Conservation (phyloP, 2,113 vertebrate genomes). For the Cyanoderma ruficeps region DNA sequence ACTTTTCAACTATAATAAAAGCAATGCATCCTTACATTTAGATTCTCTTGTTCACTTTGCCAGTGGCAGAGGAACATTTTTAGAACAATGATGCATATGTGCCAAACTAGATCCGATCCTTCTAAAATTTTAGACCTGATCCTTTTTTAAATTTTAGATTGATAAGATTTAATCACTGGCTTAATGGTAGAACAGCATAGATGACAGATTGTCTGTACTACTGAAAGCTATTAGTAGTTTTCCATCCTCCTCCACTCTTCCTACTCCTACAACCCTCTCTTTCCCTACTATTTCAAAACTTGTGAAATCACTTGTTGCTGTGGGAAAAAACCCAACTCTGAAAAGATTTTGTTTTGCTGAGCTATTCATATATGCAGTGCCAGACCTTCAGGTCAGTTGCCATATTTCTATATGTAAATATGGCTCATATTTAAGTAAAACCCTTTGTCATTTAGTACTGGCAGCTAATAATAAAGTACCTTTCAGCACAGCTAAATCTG, state of each 20-base stretch:
- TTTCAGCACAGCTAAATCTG: neutral
- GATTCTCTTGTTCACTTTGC: neutral
- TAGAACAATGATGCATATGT: neutral
- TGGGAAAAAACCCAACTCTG: neutral
- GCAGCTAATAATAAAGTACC: neutral
- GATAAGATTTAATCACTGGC: neutral
- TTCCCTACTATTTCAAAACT: neutral
- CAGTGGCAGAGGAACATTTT: neutral
- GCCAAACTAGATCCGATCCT: neutral
- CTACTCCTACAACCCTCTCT: neutral
- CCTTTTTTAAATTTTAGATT: neutral
- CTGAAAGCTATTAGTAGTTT: neutral
- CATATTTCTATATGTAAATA: neutral
- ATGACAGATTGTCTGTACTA: neutral
- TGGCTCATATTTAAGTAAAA: neutral
- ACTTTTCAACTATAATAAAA: neutral
- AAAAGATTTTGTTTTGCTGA: neutral
- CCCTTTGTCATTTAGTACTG: neutral
- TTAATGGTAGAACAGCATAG: neutral
- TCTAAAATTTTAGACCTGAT: neutral
- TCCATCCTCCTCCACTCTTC: neutral
- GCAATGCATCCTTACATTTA: neutral
- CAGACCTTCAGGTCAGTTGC: neutral
- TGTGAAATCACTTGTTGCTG: neutral
- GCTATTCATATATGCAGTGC: neutral